Conservation (phyloP, 2,797 vertebrate species). For the Podargus strigoides region DNA sequence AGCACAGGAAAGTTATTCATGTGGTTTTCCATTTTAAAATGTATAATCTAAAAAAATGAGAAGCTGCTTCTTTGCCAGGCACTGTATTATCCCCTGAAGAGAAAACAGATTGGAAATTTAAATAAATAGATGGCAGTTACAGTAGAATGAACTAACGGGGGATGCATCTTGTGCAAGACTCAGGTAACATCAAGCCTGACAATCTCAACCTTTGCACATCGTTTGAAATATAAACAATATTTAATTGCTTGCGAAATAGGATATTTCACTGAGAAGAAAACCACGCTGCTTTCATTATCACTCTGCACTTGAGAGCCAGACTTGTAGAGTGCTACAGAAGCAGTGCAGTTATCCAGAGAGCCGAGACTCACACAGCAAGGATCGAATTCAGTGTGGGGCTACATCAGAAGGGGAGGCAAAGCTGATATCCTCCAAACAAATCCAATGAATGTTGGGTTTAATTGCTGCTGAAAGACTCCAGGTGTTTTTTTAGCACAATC, state of each 20-base stretch:
- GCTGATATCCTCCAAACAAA: neutral
- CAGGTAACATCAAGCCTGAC: slow-evolving; percentile 67
- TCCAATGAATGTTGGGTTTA: slow-evolving; percentile 12
- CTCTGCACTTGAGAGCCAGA: neutral
- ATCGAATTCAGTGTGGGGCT: neutral
- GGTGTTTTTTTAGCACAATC: neutral
- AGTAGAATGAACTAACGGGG: slow-evolving; percentile 59
- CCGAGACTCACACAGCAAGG: neutral
- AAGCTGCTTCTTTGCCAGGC: slow-evolving; percentile 59
- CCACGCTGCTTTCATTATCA: slow-evolving; percentile 3
- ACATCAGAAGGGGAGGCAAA: neutral
- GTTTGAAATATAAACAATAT: slow-evolving; percentile 67
- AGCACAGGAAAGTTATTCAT: slow-evolving; percentile 9
- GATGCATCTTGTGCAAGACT: slow-evolving; percentile 58
- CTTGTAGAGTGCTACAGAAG: neutral
- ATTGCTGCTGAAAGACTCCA: neutral
- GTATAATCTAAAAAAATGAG: slow-evolving; percentile 60
- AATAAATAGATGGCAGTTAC: slow-evolving; percentile 71
- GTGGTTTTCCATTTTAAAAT: slow-evolving; percentile 51
- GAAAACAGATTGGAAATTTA: slow-evolving; percentile 76
- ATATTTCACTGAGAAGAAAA: slow-evolving; percentile 48
- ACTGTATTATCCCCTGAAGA: slow-evolving; percentile 70
- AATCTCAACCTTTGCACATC: slow-evolving; percentile 49
- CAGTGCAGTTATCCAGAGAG: neutral
- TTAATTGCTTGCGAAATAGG: slow-evolving; percentile 69